phyloP scores from a whole-genome alignment of 2,888 invertebrate genomes.

The Scelioninae gen. 1 region DNA sequence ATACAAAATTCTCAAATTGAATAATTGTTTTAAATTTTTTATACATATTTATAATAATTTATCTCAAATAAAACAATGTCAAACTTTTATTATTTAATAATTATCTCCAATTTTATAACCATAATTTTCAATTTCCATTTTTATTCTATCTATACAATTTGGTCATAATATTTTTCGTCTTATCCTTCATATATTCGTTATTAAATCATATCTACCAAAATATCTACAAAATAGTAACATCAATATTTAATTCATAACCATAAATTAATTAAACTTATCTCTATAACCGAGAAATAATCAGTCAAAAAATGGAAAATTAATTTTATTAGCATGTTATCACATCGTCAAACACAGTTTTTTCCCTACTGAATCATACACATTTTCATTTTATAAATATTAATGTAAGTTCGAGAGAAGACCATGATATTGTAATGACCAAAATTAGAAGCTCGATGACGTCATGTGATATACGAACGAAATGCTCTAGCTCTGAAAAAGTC shows the following conservation, averaged over 20 bases:
- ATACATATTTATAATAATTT: too few relatives aligned
- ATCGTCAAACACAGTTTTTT: slow-evolving; percentile 3
- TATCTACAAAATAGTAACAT: too few relatives aligned
- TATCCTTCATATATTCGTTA: too few relatives aligned
- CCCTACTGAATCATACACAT: background rate
- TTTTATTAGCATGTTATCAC: background rate
- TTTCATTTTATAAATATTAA: slow-evolving; percentile 9
- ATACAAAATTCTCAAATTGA: too few relatives aligned
- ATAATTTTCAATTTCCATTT: too few relatives aligned
- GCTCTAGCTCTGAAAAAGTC: slow-evolving; percentile 20
- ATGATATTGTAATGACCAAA: slow-evolving; percentile 8
- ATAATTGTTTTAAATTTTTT: too few relatives aligned
- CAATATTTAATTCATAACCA: too few relatives aligned
- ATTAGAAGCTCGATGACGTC: slow-evolving; percentile 32
- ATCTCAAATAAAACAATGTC: too few relatives aligned
- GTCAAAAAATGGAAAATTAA: background rate
- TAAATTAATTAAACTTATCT: background rate
- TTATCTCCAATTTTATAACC: too few relatives aligned
- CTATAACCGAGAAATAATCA: background rate
- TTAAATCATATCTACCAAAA: too few relatives aligned
- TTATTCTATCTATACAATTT: background rate
- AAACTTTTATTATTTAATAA: too few relatives aligned
- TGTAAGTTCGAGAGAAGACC: slow-evolving; percentile 6
- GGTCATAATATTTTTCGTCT: too few relatives aligned
- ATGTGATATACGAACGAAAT: slow-evolving; percentile 8